Evolutionary conservation across 2,113 vertebrate species (phyloP).

Genomic region (Garra rufa): DNA sequence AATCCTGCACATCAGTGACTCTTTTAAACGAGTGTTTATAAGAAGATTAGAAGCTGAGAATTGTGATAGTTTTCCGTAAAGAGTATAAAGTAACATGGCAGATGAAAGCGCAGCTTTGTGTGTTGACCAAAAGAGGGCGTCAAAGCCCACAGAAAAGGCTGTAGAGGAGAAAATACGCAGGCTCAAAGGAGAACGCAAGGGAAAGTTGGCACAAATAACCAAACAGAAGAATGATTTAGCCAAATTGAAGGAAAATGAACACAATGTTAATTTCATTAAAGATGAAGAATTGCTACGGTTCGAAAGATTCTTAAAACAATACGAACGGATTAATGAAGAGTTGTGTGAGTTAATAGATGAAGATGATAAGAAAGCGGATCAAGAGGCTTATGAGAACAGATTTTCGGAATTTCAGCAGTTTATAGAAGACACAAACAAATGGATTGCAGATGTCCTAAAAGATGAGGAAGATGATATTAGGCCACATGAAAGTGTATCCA

Average conservation of each 20-base stretch:
- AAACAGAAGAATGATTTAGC: constrained; percentile 16
- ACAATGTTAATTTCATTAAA: constrained; percentile 22
- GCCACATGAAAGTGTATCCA: background rate
- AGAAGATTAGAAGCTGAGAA: too few species aligned
- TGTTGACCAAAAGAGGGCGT: background rate
- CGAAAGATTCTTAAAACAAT: constrained; percentile 4
- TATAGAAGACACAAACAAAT: constrained; percentile 16
- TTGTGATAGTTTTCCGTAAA: too few species aligned
- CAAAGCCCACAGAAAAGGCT: constrained; percentile 3
- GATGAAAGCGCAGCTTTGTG: too few species aligned
- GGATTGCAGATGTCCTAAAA: constrained; percentile 2
- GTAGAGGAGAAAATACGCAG: too few species aligned
- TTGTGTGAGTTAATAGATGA: constrained; percentile 7
- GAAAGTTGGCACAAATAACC: constrained; percentile 5
- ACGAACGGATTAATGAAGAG: constrained; percentile 21
- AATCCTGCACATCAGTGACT: too few species aligned
- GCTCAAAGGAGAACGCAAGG: background rate
- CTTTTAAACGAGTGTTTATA: too few species aligned
- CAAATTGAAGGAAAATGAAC: constrained; percentile 15
- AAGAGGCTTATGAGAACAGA: constrained; percentile 1
- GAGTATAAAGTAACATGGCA: too few species aligned
- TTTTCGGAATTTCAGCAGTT: background rate
- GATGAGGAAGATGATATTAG: constrained; percentile 12
- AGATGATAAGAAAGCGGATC: constrained; percentile 24
- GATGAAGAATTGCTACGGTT: constrained; percentile 1